Evolutionary conservation across 53 echinoderm and acorn worm species (phyloP).

Genomic region (Patiria pectinifera): DNA sequence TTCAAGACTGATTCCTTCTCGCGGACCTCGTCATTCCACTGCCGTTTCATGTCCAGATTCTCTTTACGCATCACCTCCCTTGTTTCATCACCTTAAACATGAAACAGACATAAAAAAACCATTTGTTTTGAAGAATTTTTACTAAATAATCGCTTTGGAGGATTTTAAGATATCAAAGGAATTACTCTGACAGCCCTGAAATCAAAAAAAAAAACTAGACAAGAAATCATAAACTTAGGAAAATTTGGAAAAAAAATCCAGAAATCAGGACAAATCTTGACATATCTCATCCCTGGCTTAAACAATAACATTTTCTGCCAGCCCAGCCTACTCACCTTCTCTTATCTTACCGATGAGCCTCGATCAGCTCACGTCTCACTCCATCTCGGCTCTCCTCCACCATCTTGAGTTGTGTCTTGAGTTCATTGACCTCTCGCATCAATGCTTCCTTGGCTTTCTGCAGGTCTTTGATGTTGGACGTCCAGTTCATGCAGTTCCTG

Average conservation of each 20-base stretch:
- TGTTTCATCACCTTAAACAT: conserved; percentile 79
- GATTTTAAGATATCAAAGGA: no score
- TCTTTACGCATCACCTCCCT: conserved; percentile 90
- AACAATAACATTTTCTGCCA: no score
- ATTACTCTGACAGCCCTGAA: no score
- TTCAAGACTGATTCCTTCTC: conserved; percentile 91
- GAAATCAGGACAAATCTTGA: no score
- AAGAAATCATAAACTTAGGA: no score
- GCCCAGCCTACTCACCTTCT: conserved; percentile 76
- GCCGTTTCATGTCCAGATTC: conserved; percentile 84
- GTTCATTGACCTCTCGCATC: conserved; percentile 92
- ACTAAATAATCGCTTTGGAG: no score
- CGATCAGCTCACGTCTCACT: conserved; percentile 90
- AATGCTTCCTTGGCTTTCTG: conserved; percentile 91
- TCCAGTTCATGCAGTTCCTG: conserved; percentile 83
- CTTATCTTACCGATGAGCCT: conserved; percentile 94
- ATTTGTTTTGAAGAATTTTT: not conserved
- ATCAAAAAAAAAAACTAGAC: no score
- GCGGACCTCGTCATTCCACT: conserved; percentile 85
- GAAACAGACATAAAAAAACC: not conserved
- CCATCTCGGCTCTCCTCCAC: conserved; percentile 94
- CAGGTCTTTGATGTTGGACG: conserved; percentile 85
- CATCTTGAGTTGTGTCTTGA: conserved; percentile 99
- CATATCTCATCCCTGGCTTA: not conserved
- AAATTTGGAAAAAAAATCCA: no score